Conservation (phyloP, 2,113 vertebrate species). For the Cochlearius cochlearius region DNA sequence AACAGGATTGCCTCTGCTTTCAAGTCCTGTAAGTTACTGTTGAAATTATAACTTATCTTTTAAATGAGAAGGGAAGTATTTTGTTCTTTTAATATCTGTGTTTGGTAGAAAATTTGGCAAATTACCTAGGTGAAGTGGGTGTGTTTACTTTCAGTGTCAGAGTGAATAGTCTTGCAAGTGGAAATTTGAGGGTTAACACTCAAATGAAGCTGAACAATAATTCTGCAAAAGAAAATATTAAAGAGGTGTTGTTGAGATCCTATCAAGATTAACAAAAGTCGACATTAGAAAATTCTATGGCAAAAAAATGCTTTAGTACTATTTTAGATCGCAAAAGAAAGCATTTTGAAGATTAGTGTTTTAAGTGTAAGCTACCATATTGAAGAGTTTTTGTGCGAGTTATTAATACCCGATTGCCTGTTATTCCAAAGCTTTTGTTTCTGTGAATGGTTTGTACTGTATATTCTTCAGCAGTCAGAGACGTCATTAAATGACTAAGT, state of each 20-base stretch:
- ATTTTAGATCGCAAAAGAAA: neutral
- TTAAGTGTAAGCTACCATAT: neutral
- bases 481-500: neutral
- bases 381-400: neutral
- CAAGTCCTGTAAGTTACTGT: slow-evolving; percentile 88
- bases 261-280: neutral
- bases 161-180: neutral
- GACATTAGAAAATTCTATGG: neutral
- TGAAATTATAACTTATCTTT: neutral
- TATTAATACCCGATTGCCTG: neutral
- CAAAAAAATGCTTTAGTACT: neutral
- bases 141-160: neutral
- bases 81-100: neutral
- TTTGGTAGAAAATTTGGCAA: neutral
- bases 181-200: neutral
- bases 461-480: neutral
- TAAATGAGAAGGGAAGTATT: neutral
- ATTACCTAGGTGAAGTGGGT: neutral
- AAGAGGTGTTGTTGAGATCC: neutral
- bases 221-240: neutral
- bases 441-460: neutral
- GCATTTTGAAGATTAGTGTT: neutral
- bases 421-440: slow-evolving; percentile 13
- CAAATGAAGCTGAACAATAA: neutral
- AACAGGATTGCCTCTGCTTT: slow-evolving; percentile 96